Conservation (phyloP, 2,113 vertebrate genomes). For the Catharus fuscescens region DNA sequence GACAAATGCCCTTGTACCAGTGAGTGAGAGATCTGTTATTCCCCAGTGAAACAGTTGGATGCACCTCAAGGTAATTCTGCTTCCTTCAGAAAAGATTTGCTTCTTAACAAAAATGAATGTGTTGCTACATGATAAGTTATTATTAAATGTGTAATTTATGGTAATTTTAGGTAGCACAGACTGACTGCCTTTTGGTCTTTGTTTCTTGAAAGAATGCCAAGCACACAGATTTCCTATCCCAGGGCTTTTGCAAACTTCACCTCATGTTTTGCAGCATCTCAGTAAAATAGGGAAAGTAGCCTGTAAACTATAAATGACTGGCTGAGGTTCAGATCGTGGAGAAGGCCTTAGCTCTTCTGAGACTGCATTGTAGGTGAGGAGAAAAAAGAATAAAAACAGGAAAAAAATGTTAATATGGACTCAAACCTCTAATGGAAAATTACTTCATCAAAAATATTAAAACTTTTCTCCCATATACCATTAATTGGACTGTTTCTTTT, state of each 20-base stretch:
- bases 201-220: background rate
- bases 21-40: background rate
- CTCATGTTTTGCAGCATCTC: background rate
- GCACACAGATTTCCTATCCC: background rate
- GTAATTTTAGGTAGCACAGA: background rate
- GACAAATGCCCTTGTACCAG: background rate
- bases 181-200: background rate
- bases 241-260: background rate
- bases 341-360: background rate
- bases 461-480: background rate
- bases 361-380: accelerated
- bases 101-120: background rate
- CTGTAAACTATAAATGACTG: background rate
- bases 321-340: background rate
- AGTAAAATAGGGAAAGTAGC: background rate
- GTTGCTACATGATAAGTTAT: background rate
- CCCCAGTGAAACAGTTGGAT: background rate
- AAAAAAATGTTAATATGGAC: background rate
- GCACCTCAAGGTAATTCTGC: background rate
- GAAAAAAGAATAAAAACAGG: background rate
- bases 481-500: background rate
- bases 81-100: background rate
- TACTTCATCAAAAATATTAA: background rate
- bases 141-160: background rate
- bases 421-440: background rate